A percentile compares a stretch with the other conserved stretches of the same genome.
Evolutionary conservation across 2,888 invertebrate species (phyloP).

Genomic region (Brachyptera putata): DNA sequence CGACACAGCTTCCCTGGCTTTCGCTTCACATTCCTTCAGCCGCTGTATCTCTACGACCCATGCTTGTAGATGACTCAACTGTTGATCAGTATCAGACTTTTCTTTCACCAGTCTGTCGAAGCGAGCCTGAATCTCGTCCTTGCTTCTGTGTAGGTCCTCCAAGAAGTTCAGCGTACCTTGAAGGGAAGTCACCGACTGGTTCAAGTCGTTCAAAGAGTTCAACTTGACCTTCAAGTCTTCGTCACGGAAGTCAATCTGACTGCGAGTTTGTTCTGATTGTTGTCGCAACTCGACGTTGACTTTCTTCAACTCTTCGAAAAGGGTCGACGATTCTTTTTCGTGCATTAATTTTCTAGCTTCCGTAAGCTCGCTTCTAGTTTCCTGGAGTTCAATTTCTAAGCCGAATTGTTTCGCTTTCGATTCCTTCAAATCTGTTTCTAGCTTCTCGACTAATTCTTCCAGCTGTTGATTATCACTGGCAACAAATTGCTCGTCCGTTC

Average conservation of each 20-base stretch:
- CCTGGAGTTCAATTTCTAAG: slow-evolving; percentile 19
- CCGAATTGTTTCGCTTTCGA: slow-evolving; percentile 13
- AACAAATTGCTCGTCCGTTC: slow-evolving; percentile 22
- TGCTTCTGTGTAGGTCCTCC: not conserved
- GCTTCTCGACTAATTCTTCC: slow-evolving; percentile 22
- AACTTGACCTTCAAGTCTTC: slow-evolving; percentile 21
- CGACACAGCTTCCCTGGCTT: no score
- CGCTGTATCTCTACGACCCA: no score
- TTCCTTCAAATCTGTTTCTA: slow-evolving; percentile 21
- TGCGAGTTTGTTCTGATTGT: slow-evolving; percentile 10
- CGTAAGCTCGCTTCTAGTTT: slow-evolving; percentile 12
- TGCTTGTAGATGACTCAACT: no score
- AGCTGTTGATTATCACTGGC: slow-evolving; percentile 27
- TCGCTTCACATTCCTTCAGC: no score
- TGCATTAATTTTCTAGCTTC: not conserved
- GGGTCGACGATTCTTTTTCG: slow-evolving; percentile 8
- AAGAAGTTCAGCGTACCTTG: slow-evolving; percentile 4
- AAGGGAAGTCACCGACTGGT: not conserved
- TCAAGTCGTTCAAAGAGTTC: not conserved
- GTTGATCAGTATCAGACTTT: no score
- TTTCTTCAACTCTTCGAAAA: slow-evolving; percentile 12
- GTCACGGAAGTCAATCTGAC: slow-evolving; percentile 13
- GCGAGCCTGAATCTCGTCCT: not conserved
- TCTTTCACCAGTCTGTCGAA: no score
- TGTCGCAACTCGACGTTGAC: slow-evolving; percentile 8